Evolutionary conservation across 2,888 invertebrate species (phyloP).

Genomic region (Panopea generosa): DNA sequence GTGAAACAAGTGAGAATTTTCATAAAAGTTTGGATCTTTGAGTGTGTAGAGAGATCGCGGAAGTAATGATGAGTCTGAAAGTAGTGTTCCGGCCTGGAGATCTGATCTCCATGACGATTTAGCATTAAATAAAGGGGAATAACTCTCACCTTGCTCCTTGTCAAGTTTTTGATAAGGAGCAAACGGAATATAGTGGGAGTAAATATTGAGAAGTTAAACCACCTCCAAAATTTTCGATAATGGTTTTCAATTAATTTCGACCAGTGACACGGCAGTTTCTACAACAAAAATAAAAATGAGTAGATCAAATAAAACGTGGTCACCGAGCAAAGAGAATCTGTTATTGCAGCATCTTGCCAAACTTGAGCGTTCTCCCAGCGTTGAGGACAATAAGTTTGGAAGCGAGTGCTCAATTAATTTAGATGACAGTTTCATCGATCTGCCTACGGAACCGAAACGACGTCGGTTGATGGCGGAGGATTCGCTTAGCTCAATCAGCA

Average conservation of each 20-base stretch:
- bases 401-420: slow-evolving; percentile 58
- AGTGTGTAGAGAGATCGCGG: too few species aligned
- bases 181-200: slow-evolving; percentile 48
- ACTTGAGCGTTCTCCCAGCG: slow-evolving; percentile 53
- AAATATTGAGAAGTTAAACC: background rate
- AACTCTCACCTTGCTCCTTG: slow-evolving; percentile 65
- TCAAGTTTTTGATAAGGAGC: slow-evolving; percentile 64
- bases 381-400: slow-evolving; percentile 50
- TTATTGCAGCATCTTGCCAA: slow-evolving; percentile 48
- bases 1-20: too few species aligned
- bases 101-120: slow-evolving; percentile 35
- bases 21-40: too few species aligned
- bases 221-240: background rate
- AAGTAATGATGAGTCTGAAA: slow-evolving; percentile 12
- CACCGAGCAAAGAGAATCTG: slow-evolving; percentile 59
- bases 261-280: too few species aligned
- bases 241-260: background rate
- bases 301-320: slow-evolving; percentile 49
- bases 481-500: slow-evolving; percentile 62
- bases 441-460: slow-evolving; percentile 75
- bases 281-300: slow-evolving; percentile 52
- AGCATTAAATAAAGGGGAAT: slow-evolving; percentile 40
- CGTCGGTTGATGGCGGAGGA: slow-evolving; percentile 74
- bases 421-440: slow-evolving; percentile 57
- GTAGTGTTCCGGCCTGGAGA: slow-evolving; percentile 21